Conservation (phyloP, 2,797 vertebrate species). For the Neoniphon sammara region DNA sequence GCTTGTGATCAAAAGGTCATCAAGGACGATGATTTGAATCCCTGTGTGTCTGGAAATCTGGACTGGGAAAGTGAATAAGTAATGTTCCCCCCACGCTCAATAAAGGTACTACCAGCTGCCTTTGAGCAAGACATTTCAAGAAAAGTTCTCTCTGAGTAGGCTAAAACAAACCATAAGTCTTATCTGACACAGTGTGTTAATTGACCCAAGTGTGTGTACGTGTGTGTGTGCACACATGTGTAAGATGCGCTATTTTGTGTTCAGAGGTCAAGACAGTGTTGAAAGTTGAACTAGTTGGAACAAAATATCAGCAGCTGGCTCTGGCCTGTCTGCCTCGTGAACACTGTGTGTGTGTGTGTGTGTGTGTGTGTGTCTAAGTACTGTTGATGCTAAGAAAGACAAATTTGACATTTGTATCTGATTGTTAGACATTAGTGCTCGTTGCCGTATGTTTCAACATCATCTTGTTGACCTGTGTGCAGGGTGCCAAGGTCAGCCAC, state of each 20-base stretch:
- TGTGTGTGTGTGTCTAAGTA: background rate
- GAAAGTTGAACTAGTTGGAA: conserved; percentile 11
- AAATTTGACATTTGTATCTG: conserved; percentile 25
- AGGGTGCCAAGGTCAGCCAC: conserved; percentile 11
- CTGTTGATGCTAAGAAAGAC: conserved; percentile 1
- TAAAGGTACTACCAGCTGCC: too few relatives aligned
- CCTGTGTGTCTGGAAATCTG: too few relatives aligned
- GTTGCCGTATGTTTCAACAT: conserved; percentile 12
- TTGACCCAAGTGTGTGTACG: background rate
- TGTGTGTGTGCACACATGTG: background rate
- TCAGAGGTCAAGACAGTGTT: conserved; percentile 15
- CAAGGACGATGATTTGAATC: too few relatives aligned
- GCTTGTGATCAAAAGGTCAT: too few relatives aligned
- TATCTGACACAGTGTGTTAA: too few relatives aligned
- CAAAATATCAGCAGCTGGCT: background rate
- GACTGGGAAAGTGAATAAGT: too few relatives aligned
- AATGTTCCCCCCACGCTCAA: too few relatives aligned
- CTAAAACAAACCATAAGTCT: too few relatives aligned
- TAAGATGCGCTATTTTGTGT: background rate
- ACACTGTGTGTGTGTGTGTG: background rate
- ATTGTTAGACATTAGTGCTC: conserved; percentile 6
- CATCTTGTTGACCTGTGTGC: conserved; percentile 6
- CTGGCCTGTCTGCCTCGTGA: background rate
- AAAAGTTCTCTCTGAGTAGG: too few relatives aligned
- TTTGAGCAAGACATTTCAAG: too few relatives aligned